Evolutionary conservation across 2,888 invertebrate species (phyloP).

Genomic region (Ophion costatus): DNA sequence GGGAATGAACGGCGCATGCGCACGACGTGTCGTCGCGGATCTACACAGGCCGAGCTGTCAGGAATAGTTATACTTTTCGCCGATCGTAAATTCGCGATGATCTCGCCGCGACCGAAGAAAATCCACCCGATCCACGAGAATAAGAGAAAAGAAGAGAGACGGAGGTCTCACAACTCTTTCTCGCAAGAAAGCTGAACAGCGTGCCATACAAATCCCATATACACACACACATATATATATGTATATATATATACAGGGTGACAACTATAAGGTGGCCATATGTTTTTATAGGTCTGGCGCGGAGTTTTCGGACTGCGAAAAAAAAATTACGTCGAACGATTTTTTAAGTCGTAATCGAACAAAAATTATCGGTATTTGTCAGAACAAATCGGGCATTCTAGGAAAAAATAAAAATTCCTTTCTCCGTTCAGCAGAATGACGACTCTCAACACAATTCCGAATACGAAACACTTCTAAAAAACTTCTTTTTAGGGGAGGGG

Average conservation of each 20-base stretch:
- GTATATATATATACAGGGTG: slow-evolving; percentile 10
- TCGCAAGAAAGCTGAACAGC: slow-evolving; percentile 55
- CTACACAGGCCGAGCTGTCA: slow-evolving; percentile 50
- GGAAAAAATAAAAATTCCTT: neutral
- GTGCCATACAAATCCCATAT: slow-evolving; percentile 29
- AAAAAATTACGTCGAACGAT: neutral
- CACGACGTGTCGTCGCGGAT: slow-evolving; percentile 40
- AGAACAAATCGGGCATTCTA: neutral
- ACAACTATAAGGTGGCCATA: neutral
- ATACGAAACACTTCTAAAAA: neutral
- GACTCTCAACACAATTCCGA: neutral
- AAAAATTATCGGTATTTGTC: neutral
- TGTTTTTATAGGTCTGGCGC: neutral
- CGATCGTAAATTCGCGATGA: slow-evolving; percentile 66
- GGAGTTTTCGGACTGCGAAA: neutral
- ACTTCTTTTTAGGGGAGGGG: no score
- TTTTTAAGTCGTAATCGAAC: neutral
- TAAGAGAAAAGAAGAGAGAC: slow-evolving; percentile 19
- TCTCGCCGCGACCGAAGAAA: slow-evolving; percentile 49
- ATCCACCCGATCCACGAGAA: slow-evolving; percentile 51
- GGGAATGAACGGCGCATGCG: slow-evolving; percentile 40
- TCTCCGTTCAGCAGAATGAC: neutral
- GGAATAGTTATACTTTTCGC: slow-evolving; percentile 68
- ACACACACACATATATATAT: no score
- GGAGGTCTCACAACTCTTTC: slow-evolving; percentile 66